Percentiles rank a stretch among this genome's conserved stretches.
Conservation (phyloP, 1,140 invertebrate genomes). For the Drosophila pachea region DNA sequence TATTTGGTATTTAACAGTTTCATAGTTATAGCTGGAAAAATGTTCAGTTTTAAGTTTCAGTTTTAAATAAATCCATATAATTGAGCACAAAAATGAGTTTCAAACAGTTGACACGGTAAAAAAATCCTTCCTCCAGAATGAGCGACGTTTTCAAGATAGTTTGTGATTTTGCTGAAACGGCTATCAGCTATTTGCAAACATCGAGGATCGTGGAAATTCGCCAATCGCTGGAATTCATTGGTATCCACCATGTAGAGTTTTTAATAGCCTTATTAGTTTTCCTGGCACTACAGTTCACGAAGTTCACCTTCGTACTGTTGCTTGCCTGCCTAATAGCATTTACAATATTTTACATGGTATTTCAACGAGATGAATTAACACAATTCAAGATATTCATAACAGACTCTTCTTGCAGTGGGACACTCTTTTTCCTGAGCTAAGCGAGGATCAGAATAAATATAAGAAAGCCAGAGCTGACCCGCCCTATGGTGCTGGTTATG, state of each 20-base stretch:
- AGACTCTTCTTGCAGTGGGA: conserved; percentile 14
- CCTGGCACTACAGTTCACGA: conserved; percentile 57
- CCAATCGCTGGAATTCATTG: conserved; percentile 49
- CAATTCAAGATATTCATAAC: no score
- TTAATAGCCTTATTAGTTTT: conserved; percentile 43
- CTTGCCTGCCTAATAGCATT: conserved; percentile 48
- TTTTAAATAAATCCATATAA: background rate
- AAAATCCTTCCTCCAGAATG: conserved; percentile 35
- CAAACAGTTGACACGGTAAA: conserved; percentile 16
- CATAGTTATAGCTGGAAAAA: background rate
- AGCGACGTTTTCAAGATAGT: conserved; percentile 1
- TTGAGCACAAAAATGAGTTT: conserved; percentile 26
- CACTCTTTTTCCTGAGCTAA: conserved; percentile 14
- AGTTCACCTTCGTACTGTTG: conserved; percentile 48
- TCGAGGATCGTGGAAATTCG: conserved; percentile 43
- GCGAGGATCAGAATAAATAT: background rate
- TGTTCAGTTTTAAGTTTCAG: conserved; percentile 2
- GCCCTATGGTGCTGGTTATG: background rate
- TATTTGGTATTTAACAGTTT: conserved; percentile 14
- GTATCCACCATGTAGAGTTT: conserved; percentile 48
- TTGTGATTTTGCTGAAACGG: conserved; percentile 7
- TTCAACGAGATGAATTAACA: no score
- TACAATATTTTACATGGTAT: conserved; percentile 59
- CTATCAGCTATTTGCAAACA: conserved; percentile 25
- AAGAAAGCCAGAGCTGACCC: background rate